Base-by-base conservation (phyloP, 2,888 invertebrate genomes). In the Drosophila antonietae region DNA sequence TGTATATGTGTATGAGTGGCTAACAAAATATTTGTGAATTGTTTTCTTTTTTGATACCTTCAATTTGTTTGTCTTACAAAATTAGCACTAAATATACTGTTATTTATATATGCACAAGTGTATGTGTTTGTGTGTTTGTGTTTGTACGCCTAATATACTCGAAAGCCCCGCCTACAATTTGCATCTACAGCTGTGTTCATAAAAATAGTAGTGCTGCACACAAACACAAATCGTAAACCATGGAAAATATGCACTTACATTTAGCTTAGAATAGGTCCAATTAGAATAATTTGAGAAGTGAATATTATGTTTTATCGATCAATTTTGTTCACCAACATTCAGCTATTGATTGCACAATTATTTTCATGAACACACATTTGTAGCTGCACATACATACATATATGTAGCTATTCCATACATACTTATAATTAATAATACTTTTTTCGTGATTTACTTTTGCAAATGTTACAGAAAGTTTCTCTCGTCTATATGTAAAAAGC, bases 71-170 rank as follows among this genome's bases (percentile, higher is more conserved):
- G 9, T 35, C 52, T 39, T 47, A 46, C 77, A 80, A 68, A 80
- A 83, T 83, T 86, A 63, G 77, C 86, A 80, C 65, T 67, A 70
- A 70, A 83, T 83, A 77, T 82, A 76, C 72, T 80, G 69, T 70
- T 68, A 49, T 63, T 33, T 33, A n/a, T 28, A 35, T 55, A 37
- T 65, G 9, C 35, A 9, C 37, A 37, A 5, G 37, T 37, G 37
- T 15, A 23, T 65, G 23, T 64, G 44, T 69, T 44, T 58, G 37
- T 53, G 49, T 49, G 49, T 39, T n/a, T 49, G 37, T 61, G 33
- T 43, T 43, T 43, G 47, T 39, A 20, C 51, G 68, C 41, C 55
- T 46, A n/a, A 31, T 33, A 18, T 46, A 51, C 37, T 51, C 20
- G 39, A 66, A 23, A 46, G 28, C 37, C 57, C n/a, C 44, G 28